phyloP scores from a whole-genome alignment of 2,113 vertebrate species.

The Danionella cerebrum region DNA sequence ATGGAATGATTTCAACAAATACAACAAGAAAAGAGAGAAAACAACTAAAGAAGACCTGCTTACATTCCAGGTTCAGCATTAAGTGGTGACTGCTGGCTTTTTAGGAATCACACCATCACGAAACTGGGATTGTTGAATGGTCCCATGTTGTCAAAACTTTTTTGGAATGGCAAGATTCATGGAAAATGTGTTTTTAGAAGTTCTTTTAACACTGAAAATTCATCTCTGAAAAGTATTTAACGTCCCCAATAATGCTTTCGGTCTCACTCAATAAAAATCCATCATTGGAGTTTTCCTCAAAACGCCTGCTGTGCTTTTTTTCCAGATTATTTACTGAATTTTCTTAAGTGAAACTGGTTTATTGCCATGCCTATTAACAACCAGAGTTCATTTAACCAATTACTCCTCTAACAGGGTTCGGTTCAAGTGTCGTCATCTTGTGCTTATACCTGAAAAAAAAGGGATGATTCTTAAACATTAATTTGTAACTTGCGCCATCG shows the following conservation, averaged over 20 bases:
- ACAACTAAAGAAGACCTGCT: constrained; percentile 9
- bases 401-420: too few species aligned
- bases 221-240: constrained; percentile 39
- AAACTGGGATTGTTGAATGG: constrained; percentile 1
- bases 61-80: constrained; percentile 39
- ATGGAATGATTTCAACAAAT: constrained; percentile 28
- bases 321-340: not conserved
- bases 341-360: not conserved
- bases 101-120: constrained; percentile 25
- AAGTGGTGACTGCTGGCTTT: constrained; percentile 32
- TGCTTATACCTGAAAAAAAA: too few species aligned
- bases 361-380: too few species aligned
- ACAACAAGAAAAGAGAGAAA: not conserved
- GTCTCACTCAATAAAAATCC: constrained; percentile 49
- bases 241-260: constrained; percentile 38
- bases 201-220: constrained; percentile 43
- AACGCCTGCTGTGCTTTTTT: constrained; percentile 1
- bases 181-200: constrained; percentile 24
- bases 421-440: too few species aligned
- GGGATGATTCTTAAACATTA: too few species aligned
- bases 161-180: constrained; percentile 29
- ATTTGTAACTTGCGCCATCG: too few species aligned
- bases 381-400: too few species aligned
- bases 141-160: constrained; percentile 24
- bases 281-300: constrained; percentile 51